These are phyloP conservation scores for Rutilus rutilus DNA, from an alignment of 2,113 vertebrate species.

Conservation along the genomic window DNA sequence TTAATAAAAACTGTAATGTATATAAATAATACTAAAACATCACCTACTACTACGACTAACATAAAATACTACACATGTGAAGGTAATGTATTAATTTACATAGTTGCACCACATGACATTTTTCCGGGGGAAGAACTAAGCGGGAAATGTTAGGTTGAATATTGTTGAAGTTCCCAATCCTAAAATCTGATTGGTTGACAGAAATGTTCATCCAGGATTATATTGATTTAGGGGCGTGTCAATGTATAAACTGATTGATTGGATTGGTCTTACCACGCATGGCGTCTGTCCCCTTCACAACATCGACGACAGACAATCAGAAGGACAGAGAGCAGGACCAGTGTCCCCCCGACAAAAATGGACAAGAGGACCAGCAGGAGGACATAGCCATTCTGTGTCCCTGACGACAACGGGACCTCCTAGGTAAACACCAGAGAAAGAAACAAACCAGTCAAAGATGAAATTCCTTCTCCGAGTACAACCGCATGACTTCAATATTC, in stretches of 20 bases:
- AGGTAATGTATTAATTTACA: background rate
- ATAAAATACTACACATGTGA: background rate
- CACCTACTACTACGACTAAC: background rate
- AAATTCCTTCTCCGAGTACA: conserved; percentile 6
- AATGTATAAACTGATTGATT: background rate
- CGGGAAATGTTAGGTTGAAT: background rate
- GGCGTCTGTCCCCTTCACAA: conserved; percentile 79
- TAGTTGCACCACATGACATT: background rate
- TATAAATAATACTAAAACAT: background rate
- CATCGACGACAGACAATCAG: conserved; percentile 86
- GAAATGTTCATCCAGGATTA: background rate
- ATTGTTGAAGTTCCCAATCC: background rate
- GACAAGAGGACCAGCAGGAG: conserved; percentile 88
- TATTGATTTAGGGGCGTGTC: background rate
- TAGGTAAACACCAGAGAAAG: conserved; percentile 46
- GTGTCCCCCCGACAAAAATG: conserved; percentile 85
- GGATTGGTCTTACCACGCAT: conserved; percentile 76
- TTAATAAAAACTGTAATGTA: background rate
- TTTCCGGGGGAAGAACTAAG: background rate
- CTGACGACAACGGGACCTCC: conserved; percentile 68
- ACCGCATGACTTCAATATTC: conserved; percentile 31
- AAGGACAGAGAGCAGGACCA: conserved; percentile 84
- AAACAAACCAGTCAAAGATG: background rate
- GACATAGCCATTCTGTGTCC: conserved; percentile 83
- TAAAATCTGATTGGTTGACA: background rate